Evolutionary conservation across 2,797 vertebrate genomes (phyloP).

Genomic region (Takifugu ocellatus): DNA sequence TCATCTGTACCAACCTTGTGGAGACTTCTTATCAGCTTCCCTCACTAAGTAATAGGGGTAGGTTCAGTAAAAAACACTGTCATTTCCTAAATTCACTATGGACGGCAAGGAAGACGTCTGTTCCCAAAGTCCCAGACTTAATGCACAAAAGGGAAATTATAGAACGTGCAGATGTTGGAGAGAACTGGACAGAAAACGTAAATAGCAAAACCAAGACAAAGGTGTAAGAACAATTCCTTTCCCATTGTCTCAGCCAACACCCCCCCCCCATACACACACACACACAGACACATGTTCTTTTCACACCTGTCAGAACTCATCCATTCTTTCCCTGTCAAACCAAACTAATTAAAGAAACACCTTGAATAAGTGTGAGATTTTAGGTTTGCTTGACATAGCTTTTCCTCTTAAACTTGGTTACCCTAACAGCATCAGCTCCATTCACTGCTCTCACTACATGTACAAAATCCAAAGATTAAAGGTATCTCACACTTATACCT

Average conservation of each 20-base stretch:
- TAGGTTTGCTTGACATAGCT: too few relatives aligned
- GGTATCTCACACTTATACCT: conserved; percentile 1
- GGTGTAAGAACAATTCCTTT: background rate
- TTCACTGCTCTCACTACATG: conserved; percentile 6
- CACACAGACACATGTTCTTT: too few relatives aligned
- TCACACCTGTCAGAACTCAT: too few relatives aligned
- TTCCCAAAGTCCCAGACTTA: conserved; percentile 9
- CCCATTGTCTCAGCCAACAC: too few relatives aligned
- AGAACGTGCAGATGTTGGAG: background rate
- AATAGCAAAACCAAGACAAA: conserved; percentile 9
- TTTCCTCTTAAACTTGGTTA: too few relatives aligned
- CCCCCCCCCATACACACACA: too few relatives aligned
- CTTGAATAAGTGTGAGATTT: too few relatives aligned
- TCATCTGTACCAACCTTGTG: conserved; percentile 1
- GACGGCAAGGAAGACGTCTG: conserved; percentile 34
- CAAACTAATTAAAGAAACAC: too few relatives aligned
- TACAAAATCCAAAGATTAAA: background rate
- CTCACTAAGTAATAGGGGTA: conserved; percentile 33
- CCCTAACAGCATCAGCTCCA: background rate
- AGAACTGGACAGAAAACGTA: conserved; percentile 10
- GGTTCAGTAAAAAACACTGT: conserved; percentile 17
- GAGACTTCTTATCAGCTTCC: conserved; percentile 37
- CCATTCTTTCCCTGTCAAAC: too few relatives aligned
- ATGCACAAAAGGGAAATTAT: conserved; percentile 12
- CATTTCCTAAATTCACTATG: conserved; percentile 23